These are phyloP conservation scores for Rhinopithecus roxellana DNA, from an alignment of 2,113 vertebrate genomes.

Conservation along the genomic window DNA sequence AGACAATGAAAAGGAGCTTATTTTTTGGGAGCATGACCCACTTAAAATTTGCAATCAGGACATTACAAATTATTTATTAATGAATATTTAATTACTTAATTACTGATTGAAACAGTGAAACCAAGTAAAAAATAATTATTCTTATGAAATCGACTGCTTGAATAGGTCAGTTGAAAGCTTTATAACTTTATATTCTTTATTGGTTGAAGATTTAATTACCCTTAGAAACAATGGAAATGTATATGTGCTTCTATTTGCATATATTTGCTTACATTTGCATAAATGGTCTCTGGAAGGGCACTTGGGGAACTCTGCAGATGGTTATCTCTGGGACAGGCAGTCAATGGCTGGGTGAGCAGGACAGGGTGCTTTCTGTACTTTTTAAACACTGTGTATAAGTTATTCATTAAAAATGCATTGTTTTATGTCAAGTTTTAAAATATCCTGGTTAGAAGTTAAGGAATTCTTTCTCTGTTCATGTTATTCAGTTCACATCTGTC, in stretches of 20 bases:
- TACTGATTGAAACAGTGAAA: slow-evolving; percentile 45
- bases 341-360: neutral
- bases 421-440: neutral
- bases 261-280: neutral
- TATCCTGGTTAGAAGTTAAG: neutral
- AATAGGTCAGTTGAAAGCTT: slow-evolving; percentile 46
- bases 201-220: slow-evolving; percentile 47
- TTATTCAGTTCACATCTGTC: neutral
- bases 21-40: slow-evolving; percentile 18
- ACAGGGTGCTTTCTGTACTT: neutral
- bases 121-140: neutral
- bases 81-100: slow-evolving; percentile 69
- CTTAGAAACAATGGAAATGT: slow-evolving; percentile 31
- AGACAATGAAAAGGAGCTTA: slow-evolving; percentile 62
- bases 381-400: neutral
- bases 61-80: slow-evolving; percentile 52
- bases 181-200: slow-evolving; percentile 42
- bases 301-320: neutral
- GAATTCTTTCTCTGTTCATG: neutral
- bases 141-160: slow-evolving; percentile 46
- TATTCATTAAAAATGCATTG: neutral
- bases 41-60: slow-evolving; percentile 51
- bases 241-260: slow-evolving; percentile 15
- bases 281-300: neutral
- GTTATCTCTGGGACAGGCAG: neutral